A percentile compares a stretch with the other conserved stretches of the same genome.
These are phyloP conservation scores for Catharus fuscescens DNA, from an alignment of 2,113 vertebrate genomes.

Conservation along the genomic window DNA sequence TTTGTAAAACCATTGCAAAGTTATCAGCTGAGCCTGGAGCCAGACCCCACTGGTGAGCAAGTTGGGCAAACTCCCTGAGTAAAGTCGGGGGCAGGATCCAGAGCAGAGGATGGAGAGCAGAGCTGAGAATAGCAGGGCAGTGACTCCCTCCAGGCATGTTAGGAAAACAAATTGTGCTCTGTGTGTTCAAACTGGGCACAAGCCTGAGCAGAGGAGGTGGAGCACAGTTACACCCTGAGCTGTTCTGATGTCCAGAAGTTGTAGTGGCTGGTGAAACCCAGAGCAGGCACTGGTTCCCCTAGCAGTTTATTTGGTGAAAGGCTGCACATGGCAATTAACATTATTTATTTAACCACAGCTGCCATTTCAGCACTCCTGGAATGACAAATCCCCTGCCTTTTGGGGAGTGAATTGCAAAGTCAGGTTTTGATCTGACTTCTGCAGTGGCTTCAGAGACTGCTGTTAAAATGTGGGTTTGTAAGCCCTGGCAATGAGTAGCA, in stretches of 20 bases:
- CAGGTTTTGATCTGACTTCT: background rate
- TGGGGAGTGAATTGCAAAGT: background rate
- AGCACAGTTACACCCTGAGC: fast-evolving
- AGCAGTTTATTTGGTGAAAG: background rate
- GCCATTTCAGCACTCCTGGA: background rate
- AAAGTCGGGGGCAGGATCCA: background rate
- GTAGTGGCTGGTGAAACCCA: background rate
- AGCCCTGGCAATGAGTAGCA: background rate
- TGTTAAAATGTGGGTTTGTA: background rate
- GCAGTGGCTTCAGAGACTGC: background rate
- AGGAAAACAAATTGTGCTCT: background rate
- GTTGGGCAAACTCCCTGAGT: background rate
- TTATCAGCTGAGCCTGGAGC: background rate
- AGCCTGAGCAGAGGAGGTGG: background rate
- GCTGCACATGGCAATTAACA: background rate
- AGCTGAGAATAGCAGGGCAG: background rate
- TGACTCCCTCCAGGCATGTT: background rate
- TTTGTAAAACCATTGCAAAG: background rate
- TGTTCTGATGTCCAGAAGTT: background rate
- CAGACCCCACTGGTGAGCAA: fast-evolving
- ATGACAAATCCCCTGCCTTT: background rate
- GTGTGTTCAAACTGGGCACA: background rate
- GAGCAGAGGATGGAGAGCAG: background rate
- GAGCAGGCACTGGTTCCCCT: background rate
- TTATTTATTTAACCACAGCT: background rate